Conservation (phyloP, 2,797 vertebrate species). For the Pipistrellus pipistrellus region DNA sequence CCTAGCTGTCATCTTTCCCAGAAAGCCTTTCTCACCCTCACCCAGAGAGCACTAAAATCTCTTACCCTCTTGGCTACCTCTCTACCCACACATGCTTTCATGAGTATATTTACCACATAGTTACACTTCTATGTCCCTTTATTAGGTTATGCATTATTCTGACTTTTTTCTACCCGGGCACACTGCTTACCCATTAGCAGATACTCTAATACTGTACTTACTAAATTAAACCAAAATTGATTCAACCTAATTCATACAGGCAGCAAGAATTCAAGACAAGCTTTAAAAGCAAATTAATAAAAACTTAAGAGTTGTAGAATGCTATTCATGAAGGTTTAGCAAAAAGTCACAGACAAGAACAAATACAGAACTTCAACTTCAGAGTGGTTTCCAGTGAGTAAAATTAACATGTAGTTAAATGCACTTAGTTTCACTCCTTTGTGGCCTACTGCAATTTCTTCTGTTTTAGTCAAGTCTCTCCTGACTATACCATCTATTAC, state of each 20-base stretch:
- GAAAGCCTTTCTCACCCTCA: constrained; percentile 47
- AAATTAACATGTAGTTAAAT: constrained; percentile 50
- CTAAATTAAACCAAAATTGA: constrained; percentile 53
- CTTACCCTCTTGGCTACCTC: background rate
- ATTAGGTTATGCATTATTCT: background rate
- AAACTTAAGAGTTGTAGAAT: background rate
- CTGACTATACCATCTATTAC: background rate
- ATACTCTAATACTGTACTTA: background rate
- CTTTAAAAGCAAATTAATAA: constrained; percentile 4
- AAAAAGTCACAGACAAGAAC: constrained; percentile 48
- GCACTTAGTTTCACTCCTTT: constrained; percentile 36
- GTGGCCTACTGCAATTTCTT: background rate
- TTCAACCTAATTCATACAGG: background rate
- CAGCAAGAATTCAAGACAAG: constrained; percentile 47
- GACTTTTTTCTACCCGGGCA: constrained; percentile 4
- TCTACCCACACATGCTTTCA: background rate
- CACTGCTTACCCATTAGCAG: background rate
- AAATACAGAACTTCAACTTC: constrained; percentile 13
- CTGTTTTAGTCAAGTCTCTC: constrained; percentile 8
- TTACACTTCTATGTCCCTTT: background rate
- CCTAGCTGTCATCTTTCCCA: constrained; percentile 26
- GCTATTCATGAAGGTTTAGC: constrained; percentile 22
- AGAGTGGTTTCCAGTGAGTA: background rate
- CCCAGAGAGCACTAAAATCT: background rate
- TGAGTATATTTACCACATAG: background rate